These are phyloP conservation scores for Andrena bucephala DNA, from an alignment of 2,888 invertebrate species.

Conservation along the genomic window DNA sequence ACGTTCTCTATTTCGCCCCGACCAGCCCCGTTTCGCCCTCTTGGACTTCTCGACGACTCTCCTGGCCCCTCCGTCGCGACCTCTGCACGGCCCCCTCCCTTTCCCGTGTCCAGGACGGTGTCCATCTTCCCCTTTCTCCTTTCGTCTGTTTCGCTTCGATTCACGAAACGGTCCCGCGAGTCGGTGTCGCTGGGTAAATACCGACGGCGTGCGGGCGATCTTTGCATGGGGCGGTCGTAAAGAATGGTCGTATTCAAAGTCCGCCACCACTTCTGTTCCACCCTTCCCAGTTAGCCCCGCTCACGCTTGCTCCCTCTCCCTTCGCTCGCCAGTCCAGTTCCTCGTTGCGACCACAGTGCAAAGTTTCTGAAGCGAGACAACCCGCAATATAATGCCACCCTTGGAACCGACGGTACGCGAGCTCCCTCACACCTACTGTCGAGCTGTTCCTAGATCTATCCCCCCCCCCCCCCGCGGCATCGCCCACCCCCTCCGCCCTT, in stretches of 20 bases:
- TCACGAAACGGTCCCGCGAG: conserved; percentile 71
- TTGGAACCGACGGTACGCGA: conserved; percentile 63
- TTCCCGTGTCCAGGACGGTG: conserved; percentile 44
- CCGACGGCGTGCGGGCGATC: conserved; percentile 79
- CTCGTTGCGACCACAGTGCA: conserved; percentile 78
- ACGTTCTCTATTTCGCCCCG: conserved; percentile 60
- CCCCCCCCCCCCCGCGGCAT: no score
- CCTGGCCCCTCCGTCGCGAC: conserved; percentile 47
- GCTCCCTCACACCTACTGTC: conserved; percentile 43
- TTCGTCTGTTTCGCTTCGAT: conserved; percentile 67
- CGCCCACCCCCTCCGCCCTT: background rate
- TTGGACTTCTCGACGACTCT: conserved; percentile 62
- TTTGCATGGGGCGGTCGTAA: conserved; percentile 79
- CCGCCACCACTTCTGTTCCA: conserved; percentile 71
- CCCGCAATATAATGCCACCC: conserved; percentile 82
- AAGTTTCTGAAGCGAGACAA: conserved; percentile 83
- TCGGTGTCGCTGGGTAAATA: conserved; percentile 78
- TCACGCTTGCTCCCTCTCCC: conserved; percentile 46
- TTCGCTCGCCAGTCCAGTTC: conserved; percentile 50
- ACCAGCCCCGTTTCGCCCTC: conserved; percentile 61
- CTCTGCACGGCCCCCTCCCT: conserved; percentile 28
- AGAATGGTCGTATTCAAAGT: conserved; percentile 81
- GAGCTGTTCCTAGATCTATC: conserved; percentile 1
- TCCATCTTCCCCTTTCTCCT: conserved; percentile 63
- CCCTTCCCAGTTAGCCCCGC: conserved; percentile 63